Conservation (phyloP, 2,888 invertebrate species). For the Drosophila sordidapex region DNA sequence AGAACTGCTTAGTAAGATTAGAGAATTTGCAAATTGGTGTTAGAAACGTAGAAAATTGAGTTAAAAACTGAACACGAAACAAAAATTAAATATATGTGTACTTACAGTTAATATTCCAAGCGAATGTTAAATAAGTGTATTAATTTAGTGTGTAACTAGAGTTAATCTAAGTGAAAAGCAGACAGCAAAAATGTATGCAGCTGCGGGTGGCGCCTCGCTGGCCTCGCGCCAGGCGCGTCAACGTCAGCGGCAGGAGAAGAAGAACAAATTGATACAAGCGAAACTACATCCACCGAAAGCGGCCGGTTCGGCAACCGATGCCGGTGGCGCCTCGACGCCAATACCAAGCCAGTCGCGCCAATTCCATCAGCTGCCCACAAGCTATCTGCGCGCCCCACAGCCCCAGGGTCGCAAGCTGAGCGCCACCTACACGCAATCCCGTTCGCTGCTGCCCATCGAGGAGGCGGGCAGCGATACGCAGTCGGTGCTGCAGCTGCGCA, state of each 20-base stretch:
- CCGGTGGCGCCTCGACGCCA: slow-evolving; percentile 82
- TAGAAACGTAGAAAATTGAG: slow-evolving; percentile 9
- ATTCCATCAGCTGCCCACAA: slow-evolving; percentile 86
- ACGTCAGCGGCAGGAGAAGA: slow-evolving; percentile 86
- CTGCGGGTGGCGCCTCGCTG: slow-evolving; percentile 94
- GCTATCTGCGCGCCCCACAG: slow-evolving; percentile 84
- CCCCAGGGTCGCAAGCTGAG: slow-evolving; percentile 84
- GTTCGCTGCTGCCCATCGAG: slow-evolving; percentile 85
- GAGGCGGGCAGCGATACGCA: slow-evolving; percentile 79
- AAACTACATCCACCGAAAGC: slow-evolving; percentile 86
- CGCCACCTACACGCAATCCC: slow-evolving; percentile 84
- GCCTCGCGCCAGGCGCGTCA: slow-evolving; percentile 92
- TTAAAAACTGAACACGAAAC: slow-evolving; percentile 2
- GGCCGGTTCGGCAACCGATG: slow-evolving; percentile 75
- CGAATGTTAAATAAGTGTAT: slow-evolving; percentile 40
- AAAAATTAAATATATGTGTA: background rate
- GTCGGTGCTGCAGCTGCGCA: slow-evolving; percentile 79
- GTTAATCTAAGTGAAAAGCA: slow-evolving; percentile 41
- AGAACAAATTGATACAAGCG: slow-evolving; percentile 85
- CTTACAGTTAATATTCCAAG: background rate
- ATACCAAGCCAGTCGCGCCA: slow-evolving; percentile 85
- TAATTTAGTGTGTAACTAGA: slow-evolving; percentile 41
- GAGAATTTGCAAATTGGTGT: slow-evolving; percentile 15
- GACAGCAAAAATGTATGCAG: slow-evolving; percentile 90
- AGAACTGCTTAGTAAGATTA: slow-evolving; percentile 11